Conservation (phyloP, 1,140 invertebrate species). For the Meloidogyne chitwoodi region DNA sequence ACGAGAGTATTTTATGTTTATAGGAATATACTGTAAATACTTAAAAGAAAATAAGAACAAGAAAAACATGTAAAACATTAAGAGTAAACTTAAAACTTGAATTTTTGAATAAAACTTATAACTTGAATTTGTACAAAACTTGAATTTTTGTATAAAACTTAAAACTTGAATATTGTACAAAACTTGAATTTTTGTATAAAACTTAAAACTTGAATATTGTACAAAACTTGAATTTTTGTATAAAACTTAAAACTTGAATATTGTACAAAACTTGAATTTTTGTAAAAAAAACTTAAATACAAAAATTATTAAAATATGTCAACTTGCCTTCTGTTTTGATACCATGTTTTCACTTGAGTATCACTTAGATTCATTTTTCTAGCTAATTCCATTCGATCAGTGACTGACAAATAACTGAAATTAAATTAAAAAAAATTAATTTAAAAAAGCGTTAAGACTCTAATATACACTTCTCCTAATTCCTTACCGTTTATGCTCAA, state of each 20-base stretch:
- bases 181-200: no score
- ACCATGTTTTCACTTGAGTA: conserved; percentile 99
- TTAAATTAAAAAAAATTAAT: background rate
- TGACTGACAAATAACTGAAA: conserved; percentile 80
- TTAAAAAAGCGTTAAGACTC: background rate
- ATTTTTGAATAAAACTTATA: no score
- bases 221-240: no score
- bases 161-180: no score
- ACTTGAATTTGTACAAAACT: no score
- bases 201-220: no score
- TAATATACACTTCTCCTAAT: background rate
- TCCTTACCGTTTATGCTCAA: conserved; percentile 81
- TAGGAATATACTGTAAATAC: conserved; percentile 1
- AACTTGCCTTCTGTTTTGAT: conserved; percentile 89
- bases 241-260: no score
- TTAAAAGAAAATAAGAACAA: background rate
- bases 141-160: no score
- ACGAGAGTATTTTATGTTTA: background rate
- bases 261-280: no score
- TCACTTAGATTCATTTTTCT: conserved; percentile 90
- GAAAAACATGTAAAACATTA: background rate
- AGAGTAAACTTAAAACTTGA: background rate
- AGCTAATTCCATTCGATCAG: conserved; percentile 94
- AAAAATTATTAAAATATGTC: background rate
- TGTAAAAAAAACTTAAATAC: no score